Evolutionary conservation across 2,888 invertebrate genomes (phyloP).

Genomic region (Elgonia sp.): DNA sequence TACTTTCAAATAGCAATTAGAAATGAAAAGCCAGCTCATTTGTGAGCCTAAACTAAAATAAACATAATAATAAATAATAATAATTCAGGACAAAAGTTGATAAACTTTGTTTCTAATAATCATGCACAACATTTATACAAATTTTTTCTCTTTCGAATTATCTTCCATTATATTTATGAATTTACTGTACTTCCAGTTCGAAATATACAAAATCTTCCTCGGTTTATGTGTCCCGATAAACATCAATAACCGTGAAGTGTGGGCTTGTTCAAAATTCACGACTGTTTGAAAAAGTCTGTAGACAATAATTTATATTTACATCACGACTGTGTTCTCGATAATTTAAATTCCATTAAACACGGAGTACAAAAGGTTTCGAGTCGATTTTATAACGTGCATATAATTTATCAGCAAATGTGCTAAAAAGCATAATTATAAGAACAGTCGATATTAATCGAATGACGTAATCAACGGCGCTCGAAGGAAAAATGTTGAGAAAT

Average conservation of each 20-base stretch:
- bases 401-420: conserved; percentile 4
- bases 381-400: conserved; percentile 33
- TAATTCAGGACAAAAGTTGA: no score
- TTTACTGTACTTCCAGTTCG: conserved; percentile 19
- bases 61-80: no score
- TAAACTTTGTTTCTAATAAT: no score
- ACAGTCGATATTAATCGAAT: neutral
- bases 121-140: neutral
- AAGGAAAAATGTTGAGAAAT: conserved; percentile 34
- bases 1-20: neutral
- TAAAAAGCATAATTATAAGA: neutral
- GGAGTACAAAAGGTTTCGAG: neutral
- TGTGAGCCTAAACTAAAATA: neutral
- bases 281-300: neutral
- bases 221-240: no score
- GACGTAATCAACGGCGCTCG: conserved; percentile 8
- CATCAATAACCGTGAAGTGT: no score
- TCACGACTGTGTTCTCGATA: conserved; percentile 19
- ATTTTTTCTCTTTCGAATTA: conserved; percentile 24
- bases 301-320: conserved; percentile 39
- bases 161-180: conserved; percentile 34
- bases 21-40: neutral
- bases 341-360: neutral
- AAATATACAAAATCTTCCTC: neutral
- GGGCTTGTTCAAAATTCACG: no score